phyloP scores from a whole-genome alignment of 2,797 vertebrate species.

The Lophius americanus region DNA sequence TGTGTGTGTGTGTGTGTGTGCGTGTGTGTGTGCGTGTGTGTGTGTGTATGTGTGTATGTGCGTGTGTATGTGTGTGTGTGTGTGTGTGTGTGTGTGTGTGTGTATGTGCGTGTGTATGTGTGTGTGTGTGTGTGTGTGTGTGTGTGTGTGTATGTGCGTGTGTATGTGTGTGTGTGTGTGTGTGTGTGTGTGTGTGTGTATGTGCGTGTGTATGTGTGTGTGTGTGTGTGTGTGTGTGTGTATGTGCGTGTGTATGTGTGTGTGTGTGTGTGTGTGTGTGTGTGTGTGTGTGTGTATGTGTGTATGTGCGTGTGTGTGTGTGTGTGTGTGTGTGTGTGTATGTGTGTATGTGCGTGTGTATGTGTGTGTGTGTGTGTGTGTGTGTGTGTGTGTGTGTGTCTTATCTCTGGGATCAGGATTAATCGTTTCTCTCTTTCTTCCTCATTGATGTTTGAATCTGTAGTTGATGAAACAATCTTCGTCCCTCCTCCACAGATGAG shows the following conservation, averaged over 20 bases:
- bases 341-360: not conserved
- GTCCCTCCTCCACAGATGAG: conserved; percentile 23
- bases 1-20: too few relatives aligned
- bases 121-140: conserved; percentile 1
- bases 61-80: not conserved
- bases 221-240: too few relatives aligned
- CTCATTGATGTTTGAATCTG: conserved; percentile 20
- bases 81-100: not conserved
- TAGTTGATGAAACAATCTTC: conserved; percentile 12
- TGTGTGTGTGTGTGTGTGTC: conserved; percentile 1
- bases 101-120: not conserved
- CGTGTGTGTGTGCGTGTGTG: too few relatives aligned
- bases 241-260: too few relatives aligned
- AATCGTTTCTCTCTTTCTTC: conserved; percentile 10
- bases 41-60: too few relatives aligned
- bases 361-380: not conserved
- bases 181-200: not conserved
- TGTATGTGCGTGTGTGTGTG: too few relatives aligned
- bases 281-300: not conserved
- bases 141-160: too few relatives aligned
- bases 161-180: too few relatives aligned
- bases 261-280: too few relatives aligned
- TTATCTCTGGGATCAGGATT: conserved; percentile 34
- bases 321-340: conserved; percentile 4
- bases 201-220: too few relatives aligned